These are phyloP conservation scores for Gastrophryne carolinensis DNA, from an alignment of 2,797 vertebrate genomes.

Conservation along the genomic window DNA sequence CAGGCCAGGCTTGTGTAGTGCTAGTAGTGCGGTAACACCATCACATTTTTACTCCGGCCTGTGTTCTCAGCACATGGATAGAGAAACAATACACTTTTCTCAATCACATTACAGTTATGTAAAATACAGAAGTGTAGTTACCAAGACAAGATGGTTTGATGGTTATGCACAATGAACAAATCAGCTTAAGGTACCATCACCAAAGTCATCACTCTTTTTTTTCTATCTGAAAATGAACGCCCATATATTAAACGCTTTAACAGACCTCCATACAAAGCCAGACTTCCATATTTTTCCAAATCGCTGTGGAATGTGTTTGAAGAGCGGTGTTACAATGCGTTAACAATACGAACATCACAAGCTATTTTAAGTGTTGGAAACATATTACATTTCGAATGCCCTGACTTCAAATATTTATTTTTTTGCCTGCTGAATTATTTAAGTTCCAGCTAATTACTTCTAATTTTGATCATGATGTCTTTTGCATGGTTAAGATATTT, in stretches of 20 bases:
- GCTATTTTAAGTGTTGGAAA: conserved; percentile 35
- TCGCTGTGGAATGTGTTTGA: conserved; percentile 54
- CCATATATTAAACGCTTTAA: conserved; percentile 57
- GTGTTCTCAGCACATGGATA: too few species aligned
- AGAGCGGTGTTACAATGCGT: conserved; percentile 32
- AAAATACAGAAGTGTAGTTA: too few species aligned
- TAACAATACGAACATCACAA: conserved; percentile 44
- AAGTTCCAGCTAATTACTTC: conserved; percentile 11
- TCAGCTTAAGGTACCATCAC: conserved; percentile 51
- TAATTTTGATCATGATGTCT: conserved; percentile 9
- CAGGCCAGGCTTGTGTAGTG: too few species aligned
- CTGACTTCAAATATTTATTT: conserved; percentile 28
- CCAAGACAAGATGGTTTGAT: conserved; percentile 55
- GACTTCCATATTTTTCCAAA: conserved; percentile 61
- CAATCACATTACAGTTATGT: conserved; percentile 53
- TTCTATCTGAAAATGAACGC: conserved; percentile 54
- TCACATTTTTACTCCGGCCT: too few species aligned
- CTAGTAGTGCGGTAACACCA: too few species aligned
- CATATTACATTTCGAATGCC: conserved; percentile 30
- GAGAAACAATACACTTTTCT: conserved; percentile 59
- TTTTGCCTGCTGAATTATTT: conserved; percentile 28
- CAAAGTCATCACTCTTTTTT: conserved; percentile 63
- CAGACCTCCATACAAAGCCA: conserved; percentile 57
- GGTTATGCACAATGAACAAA: conserved; percentile 56
- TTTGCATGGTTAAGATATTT: conserved; percentile 5